A percentile compares a stretch with the other conserved stretches of the same genome.
Evolutionary conservation across 2,888 invertebrate genomes (phyloP).

Genomic region (Luperina testacea): DNA sequence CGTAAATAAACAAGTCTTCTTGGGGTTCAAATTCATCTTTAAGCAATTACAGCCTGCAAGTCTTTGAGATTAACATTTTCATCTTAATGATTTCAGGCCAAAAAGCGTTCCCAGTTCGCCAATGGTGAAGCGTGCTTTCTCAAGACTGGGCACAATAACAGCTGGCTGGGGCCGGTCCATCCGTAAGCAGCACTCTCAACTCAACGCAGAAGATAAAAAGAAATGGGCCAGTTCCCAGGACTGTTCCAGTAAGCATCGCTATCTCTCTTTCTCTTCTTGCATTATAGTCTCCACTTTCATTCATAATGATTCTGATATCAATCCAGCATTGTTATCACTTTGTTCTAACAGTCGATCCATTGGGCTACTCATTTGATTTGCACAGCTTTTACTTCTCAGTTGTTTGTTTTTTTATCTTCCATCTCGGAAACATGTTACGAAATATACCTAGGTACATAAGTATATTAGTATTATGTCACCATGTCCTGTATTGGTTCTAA

Average conservation of each 20-base stretch:
- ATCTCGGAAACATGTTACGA: not conserved
- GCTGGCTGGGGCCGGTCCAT: constrained; percentile 97
- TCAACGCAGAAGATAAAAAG: constrained; percentile 96
- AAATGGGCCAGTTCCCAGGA: constrained; percentile 98
- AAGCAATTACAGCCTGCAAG: not conserved
- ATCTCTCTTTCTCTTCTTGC: not conserved
- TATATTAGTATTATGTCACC: not conserved
- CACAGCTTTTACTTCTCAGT: not conserved
- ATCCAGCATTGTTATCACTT: not conserved
- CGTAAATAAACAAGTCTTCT: not conserved
- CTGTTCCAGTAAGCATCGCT: constrained; percentile 94
- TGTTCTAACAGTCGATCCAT: not conserved
- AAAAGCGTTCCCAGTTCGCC: constrained; percentile 98
- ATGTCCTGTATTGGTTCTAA: constrained; percentile 8
- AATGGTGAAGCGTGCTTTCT: constrained; percentile 97
- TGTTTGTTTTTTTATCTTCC: not conserved
- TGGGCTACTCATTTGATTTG: too few species aligned
- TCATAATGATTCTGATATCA: not conserved
- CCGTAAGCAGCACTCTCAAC: constrained; percentile 94
- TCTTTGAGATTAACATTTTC: not conserved
- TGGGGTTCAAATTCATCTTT: not conserved
- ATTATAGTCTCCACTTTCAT: not conserved
- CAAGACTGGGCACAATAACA: constrained; percentile 96
- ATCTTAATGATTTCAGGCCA: constrained; percentile 90
- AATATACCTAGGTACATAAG: not conserved